Percentiles rank a stretch among this genome's conserved stretches.
Conservation (phyloP, 2,113 vertebrate genomes). For the Ammospiza caudacuta region DNA sequence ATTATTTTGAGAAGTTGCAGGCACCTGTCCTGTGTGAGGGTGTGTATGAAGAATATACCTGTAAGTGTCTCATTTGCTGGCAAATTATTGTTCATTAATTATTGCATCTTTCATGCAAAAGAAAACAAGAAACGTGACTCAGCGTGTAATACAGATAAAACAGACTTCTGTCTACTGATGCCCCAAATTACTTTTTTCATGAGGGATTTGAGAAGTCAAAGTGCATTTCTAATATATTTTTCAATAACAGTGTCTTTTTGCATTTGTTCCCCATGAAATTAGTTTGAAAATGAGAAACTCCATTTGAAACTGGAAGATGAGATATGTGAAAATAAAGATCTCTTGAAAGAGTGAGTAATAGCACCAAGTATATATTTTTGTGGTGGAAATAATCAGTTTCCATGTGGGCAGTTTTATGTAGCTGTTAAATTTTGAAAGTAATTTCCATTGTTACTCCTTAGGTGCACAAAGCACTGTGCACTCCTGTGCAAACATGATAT, state of each 20-base stretch:
- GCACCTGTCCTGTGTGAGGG: background rate
- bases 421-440: background rate
- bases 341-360: slow-evolving; percentile 87
- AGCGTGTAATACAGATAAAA: background rate
- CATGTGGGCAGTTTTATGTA: background rate
- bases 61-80: background rate
- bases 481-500: background rate
- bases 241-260: slow-evolving; percentile 25
- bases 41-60: background rate
- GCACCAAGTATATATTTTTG: background rate
- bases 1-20: too few relatives aligned
- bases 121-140: too few relatives aligned
- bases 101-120: too few relatives aligned
- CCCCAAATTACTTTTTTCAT: background rate
- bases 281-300: slow-evolving; percentile 95
- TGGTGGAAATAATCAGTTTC: background rate
- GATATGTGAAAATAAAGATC: slow-evolving; percentile 89
- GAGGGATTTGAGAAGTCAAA: background rate
- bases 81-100: background rate
- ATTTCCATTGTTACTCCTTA: background rate
- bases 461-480: background rate
- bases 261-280: slow-evolving; percentile 35
- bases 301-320: slow-evolving; percentile 90
- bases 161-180: background rate
- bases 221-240: background rate